These are phyloP conservation scores for Eutrigla gurnardus DNA, from an alignment of 2,797 vertebrate species.

Conservation along the genomic window DNA sequence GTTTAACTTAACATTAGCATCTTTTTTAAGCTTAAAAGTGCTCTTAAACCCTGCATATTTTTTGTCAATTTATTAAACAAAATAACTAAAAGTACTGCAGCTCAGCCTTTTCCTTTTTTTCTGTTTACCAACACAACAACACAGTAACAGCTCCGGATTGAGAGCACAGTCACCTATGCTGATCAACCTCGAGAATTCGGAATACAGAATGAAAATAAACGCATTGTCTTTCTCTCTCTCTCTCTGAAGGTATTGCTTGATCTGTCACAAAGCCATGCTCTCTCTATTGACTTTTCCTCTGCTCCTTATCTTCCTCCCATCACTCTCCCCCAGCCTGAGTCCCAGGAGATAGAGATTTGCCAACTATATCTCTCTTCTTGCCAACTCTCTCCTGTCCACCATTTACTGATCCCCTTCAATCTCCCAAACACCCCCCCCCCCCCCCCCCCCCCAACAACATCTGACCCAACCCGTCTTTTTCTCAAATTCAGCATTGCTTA, in stretches of 20 bases:
- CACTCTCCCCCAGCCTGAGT: constrained; percentile 36
- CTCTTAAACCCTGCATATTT: too few relatives aligned
- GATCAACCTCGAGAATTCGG: constrained; percentile 10
- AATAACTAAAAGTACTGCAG: not conserved
- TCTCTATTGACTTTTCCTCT: constrained; percentile 63
- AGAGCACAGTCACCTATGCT: constrained; percentile 25
- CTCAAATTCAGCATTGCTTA: not conserved
- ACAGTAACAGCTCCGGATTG: constrained; percentile 7
- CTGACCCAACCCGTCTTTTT: not conserved
- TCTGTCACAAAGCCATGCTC: constrained; percentile 46
- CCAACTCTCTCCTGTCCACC: constrained; percentile 42
- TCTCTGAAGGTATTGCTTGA: constrained; percentile 20
- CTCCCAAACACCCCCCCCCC: not conserved
- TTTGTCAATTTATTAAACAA: not conserved
- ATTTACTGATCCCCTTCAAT: constrained; percentile 51
- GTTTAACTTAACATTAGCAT: too few relatives aligned
- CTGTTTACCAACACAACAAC: not conserved
- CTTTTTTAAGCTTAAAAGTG: too few relatives aligned
- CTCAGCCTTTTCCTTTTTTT: not conserved
- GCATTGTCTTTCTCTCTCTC: constrained; percentile 14
- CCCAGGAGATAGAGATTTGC: constrained; percentile 49
- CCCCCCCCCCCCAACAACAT: not conserved
- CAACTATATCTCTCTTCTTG: constrained; percentile 43
- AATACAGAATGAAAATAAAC: not conserved
- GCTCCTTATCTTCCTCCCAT: constrained; percentile 56